These are phyloP conservation scores for Minunthozetes semirufus DNA, from an alignment of 2,888 invertebrate genomes.

Conservation along the genomic window DNA sequence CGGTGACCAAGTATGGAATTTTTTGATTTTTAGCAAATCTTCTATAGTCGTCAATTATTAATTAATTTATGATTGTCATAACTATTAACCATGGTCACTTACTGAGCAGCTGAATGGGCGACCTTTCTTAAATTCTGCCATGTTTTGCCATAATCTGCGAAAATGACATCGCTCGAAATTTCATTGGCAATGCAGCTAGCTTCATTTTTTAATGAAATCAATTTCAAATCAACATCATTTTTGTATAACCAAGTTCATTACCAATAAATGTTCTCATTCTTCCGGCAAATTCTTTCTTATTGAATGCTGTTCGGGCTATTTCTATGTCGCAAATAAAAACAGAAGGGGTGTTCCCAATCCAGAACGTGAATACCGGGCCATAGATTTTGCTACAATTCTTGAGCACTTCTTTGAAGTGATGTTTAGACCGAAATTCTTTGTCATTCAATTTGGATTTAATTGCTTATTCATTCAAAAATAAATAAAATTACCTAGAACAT, in stretches of 20 bases:
- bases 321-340: not conserved
- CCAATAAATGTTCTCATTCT: no score
- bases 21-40: not conserved
- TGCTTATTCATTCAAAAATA: no score
- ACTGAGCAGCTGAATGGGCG: not conserved
- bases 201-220: no score
- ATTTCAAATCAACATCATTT: no score
- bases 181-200: no score
- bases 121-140: constrained; percentile 17
- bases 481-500: not conserved
- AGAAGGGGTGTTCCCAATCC: not conserved
- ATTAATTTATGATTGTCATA: no score
- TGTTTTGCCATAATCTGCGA: constrained; percentile 2
- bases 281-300: not conserved
- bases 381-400: not conserved
- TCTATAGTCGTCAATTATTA: no score
- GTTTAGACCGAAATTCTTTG: not conserved
- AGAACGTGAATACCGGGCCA: not conserved
- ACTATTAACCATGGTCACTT: not conserved
- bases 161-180: not conserved
- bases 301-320: not conserved
- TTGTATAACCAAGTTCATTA: no score
- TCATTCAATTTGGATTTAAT: not conserved
- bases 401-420: not conserved
- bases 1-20: not conserved